Base-by-base conservation (phyloP, 2,797 vertebrate genomes). In the Pachyuromys duprasi region DNA sequence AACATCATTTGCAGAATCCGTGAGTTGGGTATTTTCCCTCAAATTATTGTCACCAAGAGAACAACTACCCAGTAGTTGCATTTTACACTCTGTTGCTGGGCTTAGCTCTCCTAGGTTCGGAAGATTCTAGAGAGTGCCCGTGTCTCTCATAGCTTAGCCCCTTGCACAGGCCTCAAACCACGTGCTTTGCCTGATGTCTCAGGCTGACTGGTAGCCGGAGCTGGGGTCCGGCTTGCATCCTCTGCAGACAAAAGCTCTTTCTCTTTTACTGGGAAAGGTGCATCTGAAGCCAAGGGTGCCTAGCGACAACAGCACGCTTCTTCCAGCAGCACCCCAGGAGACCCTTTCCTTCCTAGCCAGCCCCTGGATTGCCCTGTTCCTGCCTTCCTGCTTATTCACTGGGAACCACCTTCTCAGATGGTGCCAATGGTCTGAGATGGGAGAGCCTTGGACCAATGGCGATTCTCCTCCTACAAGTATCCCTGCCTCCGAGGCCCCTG, bases 401-500 rank as follows among this genome's bases (percentile, higher is more conserved):
- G 24, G 49, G 6, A 11, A 78, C 13, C 8, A 7, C 4, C 9
- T 39, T 53, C 33, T 17, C 36, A 60, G 4, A 55, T 36, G 13
- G 7, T 14, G 5, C 18, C 31, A 69, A 26, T 7, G 69, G 6
- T 63, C 45, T 49, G 24, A 39, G 17, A 55, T 3, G 13, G 36
- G 60, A 57, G 9, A 4, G 0, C 13, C 45, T 18, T 6, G 63
- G 63, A n/a, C 26, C 76, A 24, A 57, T 31, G 5, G 0, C 0
- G 55, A 31, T 24, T 36, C 42, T 11, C 0, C 7, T 74, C 3
- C 86, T 4, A 8, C 24, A 2, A 8, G 2, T 7, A 3, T 49
- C 31, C 20, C 24, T 74, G 3, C 45, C 36, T 72, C 62, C 60
- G 45, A 81, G 39, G 42, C n/a, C 57, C 18, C n/a, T 42, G 1